phyloP scores from a whole-genome alignment of 2,113 vertebrate species.

The Corydoras maculifer region DNA sequence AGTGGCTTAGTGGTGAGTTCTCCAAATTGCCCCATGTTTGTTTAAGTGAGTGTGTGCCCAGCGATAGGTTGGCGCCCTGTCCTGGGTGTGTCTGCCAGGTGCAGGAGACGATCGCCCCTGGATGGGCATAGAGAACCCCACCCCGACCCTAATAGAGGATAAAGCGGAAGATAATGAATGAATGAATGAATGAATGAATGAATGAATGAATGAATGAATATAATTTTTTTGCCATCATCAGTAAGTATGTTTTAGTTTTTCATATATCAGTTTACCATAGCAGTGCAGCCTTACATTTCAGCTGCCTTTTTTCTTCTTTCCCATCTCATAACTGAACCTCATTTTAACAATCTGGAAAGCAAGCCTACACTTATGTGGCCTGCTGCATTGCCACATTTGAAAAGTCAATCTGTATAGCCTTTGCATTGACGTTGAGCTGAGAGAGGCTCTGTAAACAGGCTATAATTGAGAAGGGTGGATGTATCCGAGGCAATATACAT shows the following conservation, averaged over 20 bases:
- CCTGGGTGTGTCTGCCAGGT: too few species aligned
- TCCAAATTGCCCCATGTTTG: too few species aligned
- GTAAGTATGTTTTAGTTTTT: conserved; percentile 51
- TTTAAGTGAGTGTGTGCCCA: too few species aligned
- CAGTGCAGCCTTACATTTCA: conserved; percentile 34
- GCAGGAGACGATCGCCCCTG: too few species aligned
- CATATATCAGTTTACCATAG: conserved; percentile 53
- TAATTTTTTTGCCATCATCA: conserved; percentile 2
- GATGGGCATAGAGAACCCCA: too few species aligned
- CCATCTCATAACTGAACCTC: conserved; percentile 43
- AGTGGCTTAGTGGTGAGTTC: too few species aligned
- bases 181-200: too few species aligned
- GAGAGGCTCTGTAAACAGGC: conserved; percentile 48
- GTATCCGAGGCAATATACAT: conserved; percentile 42
- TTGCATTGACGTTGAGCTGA: conserved; percentile 39
- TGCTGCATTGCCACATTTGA: conserved; percentile 40
- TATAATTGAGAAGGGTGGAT: conserved; percentile 52
- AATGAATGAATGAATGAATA: too few species aligned
- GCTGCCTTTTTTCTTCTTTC: conserved; percentile 50
- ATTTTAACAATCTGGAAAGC: conserved; percentile 46
- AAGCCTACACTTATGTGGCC: conserved; percentile 42
- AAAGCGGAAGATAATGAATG: too few species aligned
- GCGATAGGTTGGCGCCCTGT: too few species aligned
- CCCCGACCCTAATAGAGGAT: too few species aligned
- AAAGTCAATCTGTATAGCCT: conserved; percentile 23